phyloP scores from a whole-genome alignment of 2,797 vertebrate genomes.

The Lacerta bilineata region DNA sequence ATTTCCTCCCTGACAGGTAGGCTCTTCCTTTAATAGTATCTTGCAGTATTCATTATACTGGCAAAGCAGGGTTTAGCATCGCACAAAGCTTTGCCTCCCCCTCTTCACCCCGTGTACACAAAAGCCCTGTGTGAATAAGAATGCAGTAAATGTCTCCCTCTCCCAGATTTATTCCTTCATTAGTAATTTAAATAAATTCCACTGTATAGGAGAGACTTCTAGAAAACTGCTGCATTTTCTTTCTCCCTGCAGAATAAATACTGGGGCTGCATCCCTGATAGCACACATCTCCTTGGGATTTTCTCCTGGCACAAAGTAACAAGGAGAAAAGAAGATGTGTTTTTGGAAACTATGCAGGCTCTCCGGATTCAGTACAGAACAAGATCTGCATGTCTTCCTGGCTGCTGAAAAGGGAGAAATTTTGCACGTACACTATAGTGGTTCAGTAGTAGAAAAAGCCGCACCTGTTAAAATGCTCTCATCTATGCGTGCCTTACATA shows the following conservation, averaged over 20 bases:
- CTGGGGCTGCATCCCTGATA: conserved; percentile 40
- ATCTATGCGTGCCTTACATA: neutral
- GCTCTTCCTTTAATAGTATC: conserved; percentile 24
- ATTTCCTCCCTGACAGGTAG: conserved; percentile 57
- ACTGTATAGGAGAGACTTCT: conserved; percentile 59
- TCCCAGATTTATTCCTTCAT: conserved; percentile 75
- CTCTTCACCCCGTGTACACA: conserved; percentile 30
- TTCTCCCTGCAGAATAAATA: neutral
- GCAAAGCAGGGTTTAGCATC: conserved; percentile 37
- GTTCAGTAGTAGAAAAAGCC: neutral
- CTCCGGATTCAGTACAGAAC: neutral
- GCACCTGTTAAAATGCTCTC: neutral
- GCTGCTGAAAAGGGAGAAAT: neutral
- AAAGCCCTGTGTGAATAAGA: conserved; percentile 61
- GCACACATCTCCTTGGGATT: fast-evolving
- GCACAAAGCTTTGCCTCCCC: conserved; percentile 32
- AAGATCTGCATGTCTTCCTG: neutral
- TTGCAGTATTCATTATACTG: conserved; percentile 30
- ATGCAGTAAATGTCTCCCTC: conserved; percentile 68
- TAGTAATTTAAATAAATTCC: conserved; percentile 71
- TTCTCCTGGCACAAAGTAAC: neutral
- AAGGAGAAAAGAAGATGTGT: conserved; percentile 15
- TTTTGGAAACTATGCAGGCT: neutral
- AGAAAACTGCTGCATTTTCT: conserved; percentile 49
- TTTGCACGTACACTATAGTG: neutral